Evolutionary conservation across 1,140 invertebrate species (phyloP), one percentile per base, ranked within the genome.

Genomic region (Eumaeus atala): DNA sequence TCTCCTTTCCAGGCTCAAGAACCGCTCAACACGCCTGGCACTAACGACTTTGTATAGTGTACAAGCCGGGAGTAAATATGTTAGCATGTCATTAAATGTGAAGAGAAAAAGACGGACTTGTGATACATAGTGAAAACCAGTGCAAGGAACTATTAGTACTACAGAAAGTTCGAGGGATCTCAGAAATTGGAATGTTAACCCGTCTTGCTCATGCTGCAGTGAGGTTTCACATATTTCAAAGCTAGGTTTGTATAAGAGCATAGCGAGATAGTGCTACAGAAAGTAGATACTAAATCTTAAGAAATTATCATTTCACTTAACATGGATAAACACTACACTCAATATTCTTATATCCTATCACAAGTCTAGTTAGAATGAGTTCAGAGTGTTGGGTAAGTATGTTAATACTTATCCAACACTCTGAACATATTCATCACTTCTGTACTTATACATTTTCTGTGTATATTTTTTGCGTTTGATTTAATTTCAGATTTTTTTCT

Each of bases 1-100:
- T 58, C 72, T 69, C 81, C 70, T 77, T 72, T 80, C 8, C 88
- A 93, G 92, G 92, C 92, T 63, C 91, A 93, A 84, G 91, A 93
- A 87, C 92, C 92, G 54, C 89, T 93, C 67, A 93, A 91, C 60
- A 90, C 89, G 81, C 90, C 91, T 70, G 91, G 91, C 72, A 91
- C 90, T 74, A 92, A 92, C 86, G 92, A 93, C 70, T 92, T 91
- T 84, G 92, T 93, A 82, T 89, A 89, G 84, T 82, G 73, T 69
- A 37, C 64, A 64, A 69, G 72, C 72, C 28, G 79, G 84, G 61
- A 85, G 82, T 71, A 78, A 87, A 82, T 87, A 82, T 70, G 64
- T 77, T 72, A 74, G 68, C 73, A 72, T 85, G 61, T 79, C 75
- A 58, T 76, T 85, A 71, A 81, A 84, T 80, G 84, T 76, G 67